These are phyloP conservation scores for Apodemus agrarius DNA, from an alignment of 2,797 vertebrate genomes.

Conservation along the genomic window DNA sequence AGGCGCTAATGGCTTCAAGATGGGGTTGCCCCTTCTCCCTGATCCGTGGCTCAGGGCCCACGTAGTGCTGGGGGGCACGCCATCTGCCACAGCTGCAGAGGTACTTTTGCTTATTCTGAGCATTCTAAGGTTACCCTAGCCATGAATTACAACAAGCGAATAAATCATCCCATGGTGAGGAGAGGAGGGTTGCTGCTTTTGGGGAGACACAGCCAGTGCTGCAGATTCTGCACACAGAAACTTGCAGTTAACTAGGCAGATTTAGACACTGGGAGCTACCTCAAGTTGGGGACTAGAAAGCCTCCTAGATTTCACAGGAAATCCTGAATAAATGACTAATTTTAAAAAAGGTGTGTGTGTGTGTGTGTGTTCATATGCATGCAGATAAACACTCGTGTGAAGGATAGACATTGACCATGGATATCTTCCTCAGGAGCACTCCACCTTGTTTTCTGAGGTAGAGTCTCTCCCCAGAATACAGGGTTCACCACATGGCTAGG, in stretches of 20 bases:
- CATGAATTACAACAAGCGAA: conserved; percentile 81
- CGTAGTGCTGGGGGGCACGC: conserved; percentile 74
- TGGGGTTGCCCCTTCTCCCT: conserved; percentile 74
- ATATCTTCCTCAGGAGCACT: background rate
- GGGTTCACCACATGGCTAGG: background rate
- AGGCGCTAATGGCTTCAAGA: conserved; percentile 81
- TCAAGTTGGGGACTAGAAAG: background rate
- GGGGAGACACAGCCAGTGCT: background rate
- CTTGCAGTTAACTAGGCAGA: background rate
- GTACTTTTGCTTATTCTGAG: conserved; percentile 86
- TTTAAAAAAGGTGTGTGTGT: background rate
- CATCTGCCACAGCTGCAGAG: conserved; percentile 86
- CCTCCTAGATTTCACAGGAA: background rate
- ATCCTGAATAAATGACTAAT: background rate
- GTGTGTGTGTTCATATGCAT: background rate
- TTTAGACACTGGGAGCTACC: background rate
- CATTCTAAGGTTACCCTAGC: conserved; percentile 84
- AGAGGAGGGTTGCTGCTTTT: conserved; percentile 31
- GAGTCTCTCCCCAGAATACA: background rate
- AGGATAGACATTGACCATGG: no score
- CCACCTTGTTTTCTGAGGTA: background rate
- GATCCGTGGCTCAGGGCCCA: conserved; percentile 67
- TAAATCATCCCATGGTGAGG: conserved; percentile 81
- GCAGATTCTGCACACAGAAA: background rate
- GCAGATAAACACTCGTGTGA: background rate